A percentile compares a stretch with the other conserved stretches of the same genome.
Evolutionary conservation across 2,113 vertebrate genomes (phyloP).

Genomic region (Paralichthys olivaceus): DNA sequence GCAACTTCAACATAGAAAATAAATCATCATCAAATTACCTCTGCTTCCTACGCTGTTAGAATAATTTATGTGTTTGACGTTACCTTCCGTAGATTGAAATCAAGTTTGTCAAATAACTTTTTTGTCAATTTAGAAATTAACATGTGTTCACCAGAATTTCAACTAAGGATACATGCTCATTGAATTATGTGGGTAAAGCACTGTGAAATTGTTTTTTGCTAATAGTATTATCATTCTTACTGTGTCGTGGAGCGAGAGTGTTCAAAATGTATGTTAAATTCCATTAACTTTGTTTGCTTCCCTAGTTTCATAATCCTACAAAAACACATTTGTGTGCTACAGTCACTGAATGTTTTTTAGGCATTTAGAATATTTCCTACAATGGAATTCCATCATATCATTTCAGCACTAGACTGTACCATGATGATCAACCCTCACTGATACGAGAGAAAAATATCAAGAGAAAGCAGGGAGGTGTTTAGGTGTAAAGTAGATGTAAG

Average conservation of each 20-base stretch:
- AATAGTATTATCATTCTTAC: constrained; percentile 39
- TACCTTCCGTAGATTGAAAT: constrained; percentile 15
- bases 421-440: too few relatives aligned
- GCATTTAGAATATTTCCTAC: too few relatives aligned
- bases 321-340: constrained; percentile 1
- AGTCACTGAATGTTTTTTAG: constrained; percentile 21
- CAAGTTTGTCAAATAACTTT: constrained; percentile 3
- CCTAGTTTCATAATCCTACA: constrained; percentile 38
- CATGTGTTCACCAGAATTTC: constrained; percentile 20
- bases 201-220: constrained; percentile 42
- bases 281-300: constrained; percentile 49
- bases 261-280: constrained; percentile 35
- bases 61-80: too few relatives aligned
- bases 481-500: too few relatives aligned
- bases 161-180: constrained; percentile 3
- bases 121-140: constrained; percentile 26
- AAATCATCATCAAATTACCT: too few relatives aligned
- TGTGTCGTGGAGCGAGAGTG: constrained; percentile 23
- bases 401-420: background rate
- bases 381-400: background rate
- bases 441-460: too few relatives aligned
- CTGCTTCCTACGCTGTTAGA: too few relatives aligned
- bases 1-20: too few relatives aligned
- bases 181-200: constrained; percentile 35
- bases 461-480: too few relatives aligned